Percentiles rank a stretch among this genome's conserved stretches.
phyloP scores from a whole-genome alignment of 2,797 vertebrate species.

The Centropyge bicolor region DNA sequence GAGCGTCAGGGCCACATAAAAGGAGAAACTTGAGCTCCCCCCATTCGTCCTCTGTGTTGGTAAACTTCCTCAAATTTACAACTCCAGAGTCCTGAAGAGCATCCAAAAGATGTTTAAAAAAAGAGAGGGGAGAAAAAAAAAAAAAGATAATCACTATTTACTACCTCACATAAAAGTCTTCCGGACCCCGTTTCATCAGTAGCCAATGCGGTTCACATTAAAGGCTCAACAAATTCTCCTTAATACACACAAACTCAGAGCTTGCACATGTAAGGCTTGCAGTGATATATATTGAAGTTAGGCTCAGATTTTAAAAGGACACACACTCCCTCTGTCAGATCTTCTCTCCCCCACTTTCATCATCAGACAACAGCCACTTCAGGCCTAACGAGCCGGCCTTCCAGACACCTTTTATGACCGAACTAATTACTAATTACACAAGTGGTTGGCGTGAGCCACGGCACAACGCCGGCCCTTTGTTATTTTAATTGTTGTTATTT shows the following conservation, averaged over 20 bases:
- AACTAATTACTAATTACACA: conserved; percentile 87
- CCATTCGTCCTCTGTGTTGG: conserved; percentile 59
- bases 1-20: conserved; percentile 48
- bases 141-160: conserved; percentile 66
- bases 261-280: background rate
- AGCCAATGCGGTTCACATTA: conserved; percentile 69
- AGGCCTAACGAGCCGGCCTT: conserved; percentile 66
- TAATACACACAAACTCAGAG: conserved; percentile 32
- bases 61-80: conserved; percentile 69
- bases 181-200: conserved; percentile 51
- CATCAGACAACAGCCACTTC: conserved; percentile 56
- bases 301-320: conserved; percentile 15
- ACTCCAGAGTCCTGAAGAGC: conserved; percentile 40
- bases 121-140: background rate
- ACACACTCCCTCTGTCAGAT: conserved; percentile 38
- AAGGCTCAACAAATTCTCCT: conserved; percentile 43
- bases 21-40: conserved; percentile 37
- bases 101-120: conserved; percentile 54
- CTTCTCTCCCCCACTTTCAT: conserved; percentile 26
- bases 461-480: conserved; percentile 79
- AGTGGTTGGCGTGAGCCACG: conserved; percentile 72
- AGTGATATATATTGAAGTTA: conserved; percentile 4
- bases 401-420: conserved; percentile 80
- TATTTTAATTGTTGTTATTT: conserved; percentile 93
- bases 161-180: conserved; percentile 69